Base-by-base conservation (phyloP, 2,797 vertebrate genomes). In the Chelon labrosus region DNA sequence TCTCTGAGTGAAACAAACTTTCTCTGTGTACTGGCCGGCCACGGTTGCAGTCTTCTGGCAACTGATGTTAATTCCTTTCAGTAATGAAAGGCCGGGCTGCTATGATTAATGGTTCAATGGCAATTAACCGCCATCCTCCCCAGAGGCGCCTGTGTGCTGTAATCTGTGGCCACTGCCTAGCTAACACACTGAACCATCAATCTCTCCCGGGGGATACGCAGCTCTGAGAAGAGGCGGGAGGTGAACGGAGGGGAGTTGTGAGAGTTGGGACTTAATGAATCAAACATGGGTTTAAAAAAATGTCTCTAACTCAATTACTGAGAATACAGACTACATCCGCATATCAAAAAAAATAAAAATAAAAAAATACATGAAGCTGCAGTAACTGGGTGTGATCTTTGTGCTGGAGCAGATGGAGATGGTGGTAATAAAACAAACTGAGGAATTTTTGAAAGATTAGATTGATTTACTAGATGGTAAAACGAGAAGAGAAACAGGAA, bases 21-120 rank as follows among this genome's bases (percentile, higher is more conserved):
- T 74, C 47, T 63, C 51, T 4, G 76, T 66, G 75, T 76, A 73
- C 68, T 57, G 66, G 64, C 54, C 17, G 44, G 75, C 56, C 78
- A 38, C 10, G 49, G 73, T 65, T 70, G 71, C 66, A 73, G 76
- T 78, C 79, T 85, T 77, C 60, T 72, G 78, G 80, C 77, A 83
- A 73, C 79, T 77, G 77, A 80, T 83, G 83, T 75, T 91, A 85
- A 91, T 92, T 93, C 84, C 70, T 86, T 74, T 76, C 79, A 80
- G 82, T 89, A 89, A 92, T 88, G 83, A 91, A 88, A 88, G 85
- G 69, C 75, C 64, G 49, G 63, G 53, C 67, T 56, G 75, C 75
- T 81, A 70, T 85, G 86, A 92, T 92, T 90, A 93, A 94, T 78
- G 62, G 88, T 90, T 91, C 88, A 87, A 83, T 88, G 87, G 81